A percentile compares a stretch with the other conserved stretches of the same genome.
Evolutionary conservation across 2,888 invertebrate species (phyloP).

Genomic region (Apamea anceps): DNA sequence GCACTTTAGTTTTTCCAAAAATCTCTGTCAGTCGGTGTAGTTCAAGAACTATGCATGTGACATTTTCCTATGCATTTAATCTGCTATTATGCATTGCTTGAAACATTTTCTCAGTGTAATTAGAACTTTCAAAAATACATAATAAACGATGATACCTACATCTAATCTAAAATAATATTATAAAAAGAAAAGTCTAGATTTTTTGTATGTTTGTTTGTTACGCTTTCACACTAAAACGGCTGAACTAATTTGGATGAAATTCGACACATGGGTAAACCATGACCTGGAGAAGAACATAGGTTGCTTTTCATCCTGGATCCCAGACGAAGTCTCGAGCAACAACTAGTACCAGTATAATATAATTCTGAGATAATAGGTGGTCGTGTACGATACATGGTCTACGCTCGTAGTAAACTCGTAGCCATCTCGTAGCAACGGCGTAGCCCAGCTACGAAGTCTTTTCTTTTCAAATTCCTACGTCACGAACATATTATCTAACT

Average conservation of each 20-base stretch:
- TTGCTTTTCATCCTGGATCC: too few relatives aligned
- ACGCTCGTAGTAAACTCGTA: slow-evolving; percentile 35
- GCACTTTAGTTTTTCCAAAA: not conserved
- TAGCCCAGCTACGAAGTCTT: not conserved
- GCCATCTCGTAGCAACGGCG: slow-evolving; percentile 24
- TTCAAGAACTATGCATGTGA: not conserved
- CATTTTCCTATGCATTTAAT: not conserved
- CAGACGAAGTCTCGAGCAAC: too few relatives aligned
- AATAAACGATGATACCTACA: not conserved
- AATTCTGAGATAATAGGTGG: not conserved
- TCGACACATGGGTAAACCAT: too few relatives aligned
- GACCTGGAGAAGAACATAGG: too few relatives aligned
- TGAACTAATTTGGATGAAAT: too few relatives aligned
- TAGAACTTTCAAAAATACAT: not conserved
- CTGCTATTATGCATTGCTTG: not conserved
- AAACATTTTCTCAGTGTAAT: not conserved
- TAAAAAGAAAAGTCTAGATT: too few relatives aligned
- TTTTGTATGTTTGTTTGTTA: too few relatives aligned
- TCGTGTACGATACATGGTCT: not conserved
- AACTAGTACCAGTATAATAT: not conserved
- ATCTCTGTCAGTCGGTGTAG: not conserved
- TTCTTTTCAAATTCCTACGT: not conserved
- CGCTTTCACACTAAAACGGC: too few relatives aligned
- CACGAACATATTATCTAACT: not conserved
- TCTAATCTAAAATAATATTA: too few relatives aligned